Conservation (phyloP, 2,797 vertebrate species). For the Cephalopachus bancanus region DNA sequence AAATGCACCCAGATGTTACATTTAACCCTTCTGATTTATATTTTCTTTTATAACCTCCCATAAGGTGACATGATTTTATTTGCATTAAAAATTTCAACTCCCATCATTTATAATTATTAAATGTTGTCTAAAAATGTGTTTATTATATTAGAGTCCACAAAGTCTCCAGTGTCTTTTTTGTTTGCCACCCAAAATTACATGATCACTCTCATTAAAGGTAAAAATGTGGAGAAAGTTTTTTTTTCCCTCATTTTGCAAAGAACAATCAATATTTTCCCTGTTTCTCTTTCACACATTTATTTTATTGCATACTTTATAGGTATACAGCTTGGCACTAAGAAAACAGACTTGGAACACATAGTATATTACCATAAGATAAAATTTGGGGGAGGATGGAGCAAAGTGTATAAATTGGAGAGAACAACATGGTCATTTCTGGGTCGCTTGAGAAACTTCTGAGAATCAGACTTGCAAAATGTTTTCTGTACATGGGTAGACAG, state of each 20-base stretch:
- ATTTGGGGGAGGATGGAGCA: neutral
- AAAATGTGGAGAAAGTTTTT: neutral
- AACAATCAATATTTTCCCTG: neutral
- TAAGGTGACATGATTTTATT: neutral
- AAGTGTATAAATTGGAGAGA: neutral
- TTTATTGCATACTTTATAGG: neutral
- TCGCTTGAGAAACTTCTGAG: neutral
- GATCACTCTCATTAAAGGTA: neutral
- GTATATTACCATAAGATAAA: neutral
- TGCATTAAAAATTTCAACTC: neutral
- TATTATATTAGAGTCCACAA: neutral
- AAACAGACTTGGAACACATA: neutral
- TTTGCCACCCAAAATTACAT: neutral
- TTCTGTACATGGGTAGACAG: neutral
- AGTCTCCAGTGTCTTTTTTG: neutral
- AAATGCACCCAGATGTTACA: neutral
- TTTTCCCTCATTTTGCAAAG: neutral
- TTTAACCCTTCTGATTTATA: neutral
- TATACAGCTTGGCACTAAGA: neutral
- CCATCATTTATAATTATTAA: neutral
- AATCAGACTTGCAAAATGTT: neutral
- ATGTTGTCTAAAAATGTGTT: neutral
- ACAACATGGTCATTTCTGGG: neutral
- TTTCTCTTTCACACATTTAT: neutral
- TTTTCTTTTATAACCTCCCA: neutral